phyloP scores from a whole-genome alignment of 2,113 vertebrate genomes.

The Sphyrna mokarran region DNA sequence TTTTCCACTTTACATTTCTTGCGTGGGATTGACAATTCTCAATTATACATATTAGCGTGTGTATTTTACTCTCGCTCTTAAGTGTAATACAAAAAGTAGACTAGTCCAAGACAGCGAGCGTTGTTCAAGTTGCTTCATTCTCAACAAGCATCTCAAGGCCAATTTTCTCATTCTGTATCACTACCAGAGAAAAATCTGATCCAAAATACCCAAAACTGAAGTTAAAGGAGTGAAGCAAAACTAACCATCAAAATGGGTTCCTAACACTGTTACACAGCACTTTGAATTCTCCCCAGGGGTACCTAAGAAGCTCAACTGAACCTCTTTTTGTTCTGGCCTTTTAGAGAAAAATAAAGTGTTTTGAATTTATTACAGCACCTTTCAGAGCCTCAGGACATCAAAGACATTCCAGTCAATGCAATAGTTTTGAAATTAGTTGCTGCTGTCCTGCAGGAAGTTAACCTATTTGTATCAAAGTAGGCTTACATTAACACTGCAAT shows the following conservation, averaged over 20 bases:
- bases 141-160: background rate
- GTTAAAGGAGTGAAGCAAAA: background rate
- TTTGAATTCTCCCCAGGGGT: background rate
- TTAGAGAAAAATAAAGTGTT: too few species aligned
- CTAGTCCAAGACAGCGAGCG: background rate
- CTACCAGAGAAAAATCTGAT: background rate
- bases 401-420: too few species aligned
- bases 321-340: background rate
- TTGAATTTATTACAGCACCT: too few species aligned
- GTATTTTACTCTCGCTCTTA: background rate
- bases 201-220: background rate
- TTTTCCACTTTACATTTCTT: background rate
- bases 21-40: background rate
- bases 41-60: background rate
- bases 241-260: background rate
- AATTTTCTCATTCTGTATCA: background rate
- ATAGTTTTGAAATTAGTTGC: too few species aligned
- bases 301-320: background rate
- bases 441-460: too few species aligned
- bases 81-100: background rate
- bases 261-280: background rate
- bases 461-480: too few species aligned
- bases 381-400: too few species aligned
- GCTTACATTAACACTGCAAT: too few species aligned
- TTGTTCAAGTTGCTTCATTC: background rate